Evolutionary conservation across 2,797 vertebrate genomes (phyloP), one percentile per base, ranked within the genome.

Genomic region (Enteromius trimaculatus): DNA sequence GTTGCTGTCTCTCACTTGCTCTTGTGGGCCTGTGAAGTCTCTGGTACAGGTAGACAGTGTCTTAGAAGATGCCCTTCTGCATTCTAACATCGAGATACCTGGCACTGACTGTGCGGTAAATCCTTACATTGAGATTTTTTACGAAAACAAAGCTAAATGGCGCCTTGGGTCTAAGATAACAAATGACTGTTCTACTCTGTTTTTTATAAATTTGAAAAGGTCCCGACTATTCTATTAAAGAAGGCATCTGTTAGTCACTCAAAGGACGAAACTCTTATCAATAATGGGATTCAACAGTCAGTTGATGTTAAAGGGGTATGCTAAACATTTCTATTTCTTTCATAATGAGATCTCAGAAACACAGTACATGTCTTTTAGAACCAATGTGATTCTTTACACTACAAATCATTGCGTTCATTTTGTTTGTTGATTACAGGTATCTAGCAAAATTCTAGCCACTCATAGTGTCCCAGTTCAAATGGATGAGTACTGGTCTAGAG

Each of bases 71-170:
- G 76, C 16, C 2, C 81, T 92, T 10, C 49, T 89, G 0, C 0
- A 0, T 14, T 90, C 86, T 26, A 90, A 93, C 87, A 89, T 11
- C 4, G 93, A 93, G 84, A 47, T 1, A 29, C 89, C 79, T 82
- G 92, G 91, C 78, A 88, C 55, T 51, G 90, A 92, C 76, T 92
- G 90, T 86, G 1, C 88, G 91, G 92, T 92, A 80, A 82, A 13
- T 0, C 37, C 19, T 68, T 34, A 39, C 17, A 44, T 29, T 31
- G 72, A 26, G 26, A 44, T 66, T 26, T 58, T n/a, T 72, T 31
- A 64, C 4, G 6, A 16, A 60, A 13, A 44, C 42, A 44, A 80
- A 58, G 6, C 37, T 29, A 26, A 53, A 29, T 10, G 0, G 14
- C 4, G 0, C 51, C 37, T 55, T 70, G 14, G 19, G 10, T 70